Percentiles rank a stretch among this genome's conserved stretches.
phyloP scores from a whole-genome alignment of 1,140 invertebrate species.

The Drosophila repletoides region DNA sequence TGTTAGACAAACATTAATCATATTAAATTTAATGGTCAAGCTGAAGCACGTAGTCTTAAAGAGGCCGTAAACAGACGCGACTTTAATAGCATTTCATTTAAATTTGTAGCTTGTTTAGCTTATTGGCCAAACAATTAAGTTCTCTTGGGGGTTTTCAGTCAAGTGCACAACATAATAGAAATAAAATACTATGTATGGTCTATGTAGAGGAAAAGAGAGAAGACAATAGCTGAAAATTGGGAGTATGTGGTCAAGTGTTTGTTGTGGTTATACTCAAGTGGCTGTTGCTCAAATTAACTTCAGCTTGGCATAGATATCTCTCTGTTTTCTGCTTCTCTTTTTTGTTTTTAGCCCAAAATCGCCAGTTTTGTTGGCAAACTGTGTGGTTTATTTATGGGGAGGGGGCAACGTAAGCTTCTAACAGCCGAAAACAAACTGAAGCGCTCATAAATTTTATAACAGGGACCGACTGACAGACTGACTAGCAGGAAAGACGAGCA shows the following conservation, averaged over 20 bases:
- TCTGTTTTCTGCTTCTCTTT: background rate
- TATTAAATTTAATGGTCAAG: constrained; percentile 13
- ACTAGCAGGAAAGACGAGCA: too few species aligned
- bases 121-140: constrained; percentile 58
- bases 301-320: constrained; percentile 7
- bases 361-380: constrained; percentile 31
- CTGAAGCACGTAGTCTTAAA: constrained; percentile 19
- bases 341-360: constrained; percentile 35
- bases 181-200: constrained; percentile 33
- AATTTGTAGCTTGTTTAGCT: constrained; percentile 31
- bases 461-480: background rate
- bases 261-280: constrained; percentile 42
- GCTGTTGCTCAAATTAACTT: constrained; percentile 54
- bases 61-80: background rate
- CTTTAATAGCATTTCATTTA: constrained; percentile 32
- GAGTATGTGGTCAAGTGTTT: constrained; percentile 37
- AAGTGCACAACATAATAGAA: constrained; percentile 37
- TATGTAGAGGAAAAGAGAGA: background rate
- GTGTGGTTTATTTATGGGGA: constrained; percentile 43
- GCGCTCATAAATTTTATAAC: constrained; percentile 64
- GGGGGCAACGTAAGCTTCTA: constrained; percentile 30
- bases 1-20: constrained; percentile 24
- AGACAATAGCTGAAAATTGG: constrained; percentile 41
- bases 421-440: constrained; percentile 39
- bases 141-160: constrained; percentile 18